Percentiles rank a stretch among this genome's conserved stretches.
These are phyloP conservation scores for human (Homo sapiens) DNA, from an alignment of 2,113 vertebrate species.

Conservation along the genomic window DNA sequence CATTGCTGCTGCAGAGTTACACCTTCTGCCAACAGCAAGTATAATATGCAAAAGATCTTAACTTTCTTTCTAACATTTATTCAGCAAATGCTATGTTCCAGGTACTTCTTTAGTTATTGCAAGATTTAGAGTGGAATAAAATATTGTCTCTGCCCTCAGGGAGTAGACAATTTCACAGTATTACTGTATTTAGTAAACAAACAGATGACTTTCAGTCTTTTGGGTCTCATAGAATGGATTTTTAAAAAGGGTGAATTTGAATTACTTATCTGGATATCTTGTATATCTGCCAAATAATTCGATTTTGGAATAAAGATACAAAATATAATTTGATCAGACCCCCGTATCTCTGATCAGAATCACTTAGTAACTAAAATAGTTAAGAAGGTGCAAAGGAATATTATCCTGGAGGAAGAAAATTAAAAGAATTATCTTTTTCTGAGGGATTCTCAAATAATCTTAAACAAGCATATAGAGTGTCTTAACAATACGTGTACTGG, in stretches of 20 bases:
- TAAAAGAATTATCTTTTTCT: neutral
- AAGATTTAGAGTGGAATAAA: neutral
- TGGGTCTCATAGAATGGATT: neutral
- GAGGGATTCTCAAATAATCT: neutral
- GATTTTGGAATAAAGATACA: neutral
- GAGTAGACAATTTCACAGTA: neutral
- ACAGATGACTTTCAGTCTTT: neutral
- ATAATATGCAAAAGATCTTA: neutral
- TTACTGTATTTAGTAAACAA: neutral
- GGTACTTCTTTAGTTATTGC: neutral
- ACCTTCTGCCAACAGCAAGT: neutral
- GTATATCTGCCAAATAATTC: neutral
- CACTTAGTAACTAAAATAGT: neutral
- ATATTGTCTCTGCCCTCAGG: neutral
- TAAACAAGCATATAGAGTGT: neutral
- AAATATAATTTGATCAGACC: neutral
- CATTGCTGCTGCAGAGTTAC: accelerated
- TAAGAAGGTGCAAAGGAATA: neutral
- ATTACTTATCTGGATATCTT: neutral
- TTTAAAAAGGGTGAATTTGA: neutral
- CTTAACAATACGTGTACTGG: neutral
- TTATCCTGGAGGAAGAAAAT: neutral
- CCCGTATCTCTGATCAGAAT: neutral
- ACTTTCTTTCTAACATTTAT: neutral
- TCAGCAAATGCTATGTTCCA: neutral